A percentile compares a stretch with the other conserved stretches of the same genome.
Evolutionary conservation across 1,140 invertebrate species (phyloP).

Genomic region (Drosophila rhopaloa): DNA sequence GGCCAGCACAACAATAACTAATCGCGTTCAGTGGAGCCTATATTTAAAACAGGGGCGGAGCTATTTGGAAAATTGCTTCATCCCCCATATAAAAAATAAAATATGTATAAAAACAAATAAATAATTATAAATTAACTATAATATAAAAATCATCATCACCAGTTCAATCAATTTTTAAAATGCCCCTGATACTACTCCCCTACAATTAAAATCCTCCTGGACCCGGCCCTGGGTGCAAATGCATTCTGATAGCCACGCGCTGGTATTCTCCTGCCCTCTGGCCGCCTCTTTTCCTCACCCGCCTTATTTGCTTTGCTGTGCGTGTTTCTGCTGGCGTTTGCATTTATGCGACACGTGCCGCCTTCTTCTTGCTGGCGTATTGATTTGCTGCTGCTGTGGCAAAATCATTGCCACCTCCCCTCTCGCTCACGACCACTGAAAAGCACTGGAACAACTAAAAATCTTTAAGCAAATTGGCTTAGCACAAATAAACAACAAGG

Average conservation of each 20-base stretch:
- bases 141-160: too few species aligned
- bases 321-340: conserved; percentile 35
- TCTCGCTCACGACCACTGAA: background rate
- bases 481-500: conserved; percentile 67
- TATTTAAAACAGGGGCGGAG: background rate
- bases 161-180: too few species aligned
- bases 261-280: conserved; percentile 4
- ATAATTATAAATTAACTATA: too few species aligned
- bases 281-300: conserved; percentile 1
- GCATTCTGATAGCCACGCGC: conserved; percentile 42
- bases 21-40: conserved; percentile 5
- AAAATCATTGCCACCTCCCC: conserved; percentile 25
- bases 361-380: conserved; percentile 36
- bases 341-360: conserved; percentile 61
- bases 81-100: too few species aligned
- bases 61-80: too few species aligned
- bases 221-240: conserved; percentile 8
- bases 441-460: conserved; percentile 27
- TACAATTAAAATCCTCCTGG: background rate
- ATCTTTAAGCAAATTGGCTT: conserved; percentile 75
- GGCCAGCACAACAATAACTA: background rate
- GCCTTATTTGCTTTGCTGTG: conserved; percentile 23
- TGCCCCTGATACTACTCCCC: too few species aligned
- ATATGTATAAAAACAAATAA: too few species aligned
- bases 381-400: conserved; percentile 44